phyloP scores from a whole-genome alignment of 2,113 vertebrate genomes.

The Marcusenius ussheri region DNA sequence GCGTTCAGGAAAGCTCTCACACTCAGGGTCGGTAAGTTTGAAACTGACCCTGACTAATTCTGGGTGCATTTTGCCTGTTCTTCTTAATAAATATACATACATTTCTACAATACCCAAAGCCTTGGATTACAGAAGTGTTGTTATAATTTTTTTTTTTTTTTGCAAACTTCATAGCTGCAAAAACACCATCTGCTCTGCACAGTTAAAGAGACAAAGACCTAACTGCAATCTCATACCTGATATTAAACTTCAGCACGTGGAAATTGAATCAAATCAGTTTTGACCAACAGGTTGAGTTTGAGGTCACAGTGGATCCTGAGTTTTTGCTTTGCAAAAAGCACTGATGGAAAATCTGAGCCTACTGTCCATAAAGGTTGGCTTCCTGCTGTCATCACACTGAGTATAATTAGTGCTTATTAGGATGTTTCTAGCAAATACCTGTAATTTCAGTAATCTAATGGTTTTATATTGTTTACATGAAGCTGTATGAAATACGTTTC shows the following conservation, averaged over 20 bases:
- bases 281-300: too few relatives aligned
- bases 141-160: too few relatives aligned
- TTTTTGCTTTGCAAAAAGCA: not conserved
- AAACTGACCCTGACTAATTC: not conserved
- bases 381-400: not conserved
- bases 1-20: too few relatives aligned
- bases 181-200: too few relatives aligned
- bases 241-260: too few relatives aligned
- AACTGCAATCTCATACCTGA: too few relatives aligned
- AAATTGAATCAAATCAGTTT: too few relatives aligned
- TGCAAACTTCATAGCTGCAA: too few relatives aligned
- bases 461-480: not conserved
- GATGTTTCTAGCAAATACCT: not conserved
- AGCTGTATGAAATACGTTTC: not conserved
- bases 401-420: not conserved
- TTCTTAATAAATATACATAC: not conserved
- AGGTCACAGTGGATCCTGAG: not conserved
- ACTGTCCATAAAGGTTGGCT: not conserved
- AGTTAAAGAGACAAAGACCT: too few relatives aligned
- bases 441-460: not conserved
- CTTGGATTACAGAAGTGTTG: too few relatives aligned
- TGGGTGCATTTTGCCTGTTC: not conserved
- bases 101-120: too few relatives aligned
- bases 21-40: too few relatives aligned
- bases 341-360: not conserved